phyloP scores from a whole-genome alignment of 2,113 vertebrate genomes.

The Burhinus oedicnemus region DNA sequence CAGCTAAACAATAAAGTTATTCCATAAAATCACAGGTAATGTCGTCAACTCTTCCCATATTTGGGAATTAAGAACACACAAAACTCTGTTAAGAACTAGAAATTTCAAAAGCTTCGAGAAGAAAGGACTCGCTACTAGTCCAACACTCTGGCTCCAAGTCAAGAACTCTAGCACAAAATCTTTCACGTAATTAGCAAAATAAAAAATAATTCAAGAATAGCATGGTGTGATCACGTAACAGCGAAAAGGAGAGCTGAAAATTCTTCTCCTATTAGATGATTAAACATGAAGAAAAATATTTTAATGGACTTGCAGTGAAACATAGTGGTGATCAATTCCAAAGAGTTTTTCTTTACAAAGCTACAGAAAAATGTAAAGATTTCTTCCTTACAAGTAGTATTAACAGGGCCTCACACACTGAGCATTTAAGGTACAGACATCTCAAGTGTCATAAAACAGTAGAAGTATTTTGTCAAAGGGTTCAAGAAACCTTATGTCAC shows the following conservation, averaged over 20 bases:
- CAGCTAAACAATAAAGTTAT: not conserved
- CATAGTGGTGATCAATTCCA: accelerated
- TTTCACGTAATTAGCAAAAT: not conserved
- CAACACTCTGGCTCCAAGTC: not conserved
- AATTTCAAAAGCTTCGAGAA: not conserved
- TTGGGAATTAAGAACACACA: not conserved
- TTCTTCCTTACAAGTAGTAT: not conserved
- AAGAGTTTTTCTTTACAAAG: not conserved
- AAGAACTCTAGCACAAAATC: not conserved
- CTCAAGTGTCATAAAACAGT: not conserved
- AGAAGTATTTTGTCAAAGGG: not conserved
- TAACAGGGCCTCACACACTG: not conserved
- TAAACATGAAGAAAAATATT: not conserved
- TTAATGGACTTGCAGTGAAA: not conserved
- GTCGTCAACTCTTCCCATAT: not conserved
- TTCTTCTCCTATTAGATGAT: not conserved
- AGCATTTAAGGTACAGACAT: not conserved
- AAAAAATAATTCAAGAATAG: not conserved
- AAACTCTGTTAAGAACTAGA: not conserved
- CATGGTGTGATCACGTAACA: not conserved
- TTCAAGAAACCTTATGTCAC: not conserved
- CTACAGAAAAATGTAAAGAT: not conserved
- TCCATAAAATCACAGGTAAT: not conserved
- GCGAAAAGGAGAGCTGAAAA: not conserved
- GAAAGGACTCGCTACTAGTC: not conserved